Base-by-base conservation (phyloP, 2,113 vertebrate species). In the Chlorocebus sabaeus region DNA sequence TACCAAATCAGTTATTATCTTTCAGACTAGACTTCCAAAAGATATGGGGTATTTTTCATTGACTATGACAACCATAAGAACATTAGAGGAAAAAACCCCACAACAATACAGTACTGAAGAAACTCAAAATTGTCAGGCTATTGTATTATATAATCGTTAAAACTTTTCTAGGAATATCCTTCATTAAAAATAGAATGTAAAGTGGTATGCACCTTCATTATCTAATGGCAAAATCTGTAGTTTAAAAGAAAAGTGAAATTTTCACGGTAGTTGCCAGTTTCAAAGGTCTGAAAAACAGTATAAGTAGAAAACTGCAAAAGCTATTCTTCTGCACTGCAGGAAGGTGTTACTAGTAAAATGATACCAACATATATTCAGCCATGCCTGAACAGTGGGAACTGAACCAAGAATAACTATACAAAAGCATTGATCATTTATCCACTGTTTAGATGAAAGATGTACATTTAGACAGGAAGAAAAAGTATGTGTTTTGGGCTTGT, bases 371-470 rank as follows among this genome's bases (percentile, higher is more conserved):
- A 82, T 82, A 84, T 79, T 96, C 52, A 95, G 55, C 48, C 52
- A 7, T 64, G 61, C 45, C 78, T 22, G 17, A 96, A 95, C 55
- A 64, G 93, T 16, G 30, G 89, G 40, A 97, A 97, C 23, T 73
- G 22, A 97, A 86, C 38, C 16, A 40, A 86, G 70, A 93, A 61
- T 59, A 97, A 76, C 75, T 89, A 73, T 38, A 75, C 43, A 93
- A 97, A 92, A 70, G 35, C 30, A 95, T 96, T 48, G 89, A 78
- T 92, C 43, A 93, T 48, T 96, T 84, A 96, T 75, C 89, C 67
- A 59, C 35, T 84, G 17, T 84, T 73, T 67, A 76, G 85, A 97
- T 85, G 40, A 94, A 95, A 95, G 52, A 89, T 72, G 61, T 87
- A 0, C 43, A 93, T 85, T 81, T 92, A 96, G 25, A 90, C 43